phyloP scores from a whole-genome alignment of 2,113 vertebrate genomes.

The Corythornis madagascariensis region DNA sequence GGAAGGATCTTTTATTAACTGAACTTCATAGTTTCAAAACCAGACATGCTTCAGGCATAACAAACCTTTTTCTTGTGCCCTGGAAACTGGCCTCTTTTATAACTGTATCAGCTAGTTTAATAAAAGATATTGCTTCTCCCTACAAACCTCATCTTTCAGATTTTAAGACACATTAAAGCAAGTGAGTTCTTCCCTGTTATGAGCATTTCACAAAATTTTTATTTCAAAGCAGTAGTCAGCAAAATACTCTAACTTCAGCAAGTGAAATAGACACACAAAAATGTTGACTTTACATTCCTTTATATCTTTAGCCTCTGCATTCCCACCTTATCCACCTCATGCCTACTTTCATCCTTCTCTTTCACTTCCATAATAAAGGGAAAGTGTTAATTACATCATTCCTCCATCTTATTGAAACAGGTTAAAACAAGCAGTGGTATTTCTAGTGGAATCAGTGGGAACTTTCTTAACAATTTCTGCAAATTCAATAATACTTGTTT shows the following conservation, averaged over 20 bases:
- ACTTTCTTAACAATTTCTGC: slow-evolving; percentile 62
- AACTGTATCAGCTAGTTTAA: slow-evolving; percentile 60
- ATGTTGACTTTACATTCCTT: slow-evolving; percentile 47
- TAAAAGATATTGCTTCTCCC: slow-evolving; percentile 63
- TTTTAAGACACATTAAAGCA: slow-evolving; percentile 60
- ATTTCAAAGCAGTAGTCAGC: slow-evolving; percentile 62
- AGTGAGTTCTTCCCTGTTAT: slow-evolving; percentile 46
- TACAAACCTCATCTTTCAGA: slow-evolving; percentile 42
- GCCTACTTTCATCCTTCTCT: slow-evolving; percentile 33
- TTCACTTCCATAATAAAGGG: slow-evolving; percentile 61
- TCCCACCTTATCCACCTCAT: slow-evolving; percentile 9
- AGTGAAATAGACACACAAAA: slow-evolving; percentile 32
- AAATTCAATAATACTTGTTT: slow-evolving; percentile 69
- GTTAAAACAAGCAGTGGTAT: slow-evolving; percentile 60
- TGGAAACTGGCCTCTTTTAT: slow-evolving; percentile 54
- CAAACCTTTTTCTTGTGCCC: slow-evolving; percentile 44
- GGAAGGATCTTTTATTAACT: slow-evolving; percentile 49
- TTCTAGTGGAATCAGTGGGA: slow-evolving; percentile 64
- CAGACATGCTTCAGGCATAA: slow-evolving; percentile 53
- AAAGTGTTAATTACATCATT: slow-evolving; percentile 58
- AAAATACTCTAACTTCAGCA: slow-evolving; percentile 36
- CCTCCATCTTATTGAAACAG: slow-evolving; percentile 55
- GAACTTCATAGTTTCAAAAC: slow-evolving; percentile 30
- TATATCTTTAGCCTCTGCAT: slow-evolving; percentile 9
- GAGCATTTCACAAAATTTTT: slow-evolving; percentile 40